These are phyloP conservation scores for Ommatoiulus sabulosus DNA, from an alignment of 2,888 invertebrate genomes.

Conservation along the genomic window DNA sequence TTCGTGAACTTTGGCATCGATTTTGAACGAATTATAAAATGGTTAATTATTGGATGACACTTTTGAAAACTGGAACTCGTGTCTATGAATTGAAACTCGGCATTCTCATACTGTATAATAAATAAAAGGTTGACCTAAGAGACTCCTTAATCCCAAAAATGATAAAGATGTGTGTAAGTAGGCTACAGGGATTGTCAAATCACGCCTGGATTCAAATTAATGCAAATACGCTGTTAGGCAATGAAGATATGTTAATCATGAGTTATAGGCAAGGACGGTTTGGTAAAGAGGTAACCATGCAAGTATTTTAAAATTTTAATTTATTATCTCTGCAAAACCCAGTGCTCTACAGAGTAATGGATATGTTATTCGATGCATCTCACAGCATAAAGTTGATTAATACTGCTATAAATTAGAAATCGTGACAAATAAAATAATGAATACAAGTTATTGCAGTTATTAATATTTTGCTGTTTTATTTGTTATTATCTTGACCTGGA, in stretches of 20 bases:
- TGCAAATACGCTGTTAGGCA: conserved; percentile 13
- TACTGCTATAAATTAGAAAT: too few species aligned
- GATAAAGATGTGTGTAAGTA: conserved; percentile 26
- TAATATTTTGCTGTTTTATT: too few species aligned
- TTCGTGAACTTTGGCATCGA: conserved; percentile 11
- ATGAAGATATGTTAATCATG: neutral
- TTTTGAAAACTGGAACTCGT: conserved; percentile 32
- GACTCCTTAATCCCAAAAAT: neutral
- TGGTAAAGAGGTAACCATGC: neutral
- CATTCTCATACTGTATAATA: neutral
- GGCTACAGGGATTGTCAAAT: conserved; percentile 37
- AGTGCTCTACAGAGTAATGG: too few species aligned
- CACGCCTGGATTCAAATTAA: conserved; percentile 32
- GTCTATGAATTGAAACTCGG: conserved; percentile 6
- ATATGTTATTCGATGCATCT: too few species aligned
- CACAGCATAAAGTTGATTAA: too few species aligned
- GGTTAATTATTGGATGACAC: neutral
- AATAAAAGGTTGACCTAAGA: conserved; percentile 12
- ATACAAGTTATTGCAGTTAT: too few species aligned
- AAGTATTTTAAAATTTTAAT: neutral
- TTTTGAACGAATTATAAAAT: neutral
- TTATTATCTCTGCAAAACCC: neutral
- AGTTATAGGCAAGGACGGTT: neutral
- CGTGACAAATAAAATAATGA: too few species aligned
- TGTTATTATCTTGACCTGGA: too few species aligned